Evolutionary conservation across 2,888 invertebrate genomes (phyloP), one percentile per base, ranked within the genome.

Genomic region (Holacanthella duospinosa): DNA sequence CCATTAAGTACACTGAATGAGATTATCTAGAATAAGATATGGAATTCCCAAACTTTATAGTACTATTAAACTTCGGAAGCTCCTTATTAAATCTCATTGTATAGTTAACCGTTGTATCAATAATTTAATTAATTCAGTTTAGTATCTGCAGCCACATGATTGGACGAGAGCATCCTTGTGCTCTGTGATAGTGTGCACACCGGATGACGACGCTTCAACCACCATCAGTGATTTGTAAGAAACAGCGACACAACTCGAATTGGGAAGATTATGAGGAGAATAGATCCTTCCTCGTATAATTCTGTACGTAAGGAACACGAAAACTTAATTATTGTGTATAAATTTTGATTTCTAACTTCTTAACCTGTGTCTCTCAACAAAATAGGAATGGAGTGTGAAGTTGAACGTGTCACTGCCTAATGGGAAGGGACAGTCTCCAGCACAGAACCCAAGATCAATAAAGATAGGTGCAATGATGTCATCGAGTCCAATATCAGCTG

Each of bases 371-470:
- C 65, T 43, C 53, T 66, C 67, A 25, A 67, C 2, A 12, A 67
- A 59, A 29, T 63, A 69, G 16, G 62, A 55, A 58, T 70, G 67
- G 12, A 66, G 53, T 0, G 65, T 65, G 36, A 43, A 65, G 27
- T 70, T 68, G 62, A 59, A 68, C 48, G 55, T 43, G 21, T 61
- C 58, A 29, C 61, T 66, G 26, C 59, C 55, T 1, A 70, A 58
- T 12, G 68, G 70, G 53, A 44, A 66, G 1, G 67, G 65, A 44
- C 70, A 70, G 1, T 27, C 12, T 25, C 70, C 70, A 12, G 60
- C 28, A 43, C 70, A 70, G 44, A 60, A 68, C 1, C 70, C 70
- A 43, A 70, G 60, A 36, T 70, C 67, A 27, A 70, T 9, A 16
- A 9, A 25, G 21, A 21, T 26, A 1, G 70, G 70, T 19, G 24